Percentiles rank a stretch among this genome's conserved stretches.
phyloP scores from a whole-genome alignment of 1,140 invertebrate species.

The Brachionus rubens region DNA sequence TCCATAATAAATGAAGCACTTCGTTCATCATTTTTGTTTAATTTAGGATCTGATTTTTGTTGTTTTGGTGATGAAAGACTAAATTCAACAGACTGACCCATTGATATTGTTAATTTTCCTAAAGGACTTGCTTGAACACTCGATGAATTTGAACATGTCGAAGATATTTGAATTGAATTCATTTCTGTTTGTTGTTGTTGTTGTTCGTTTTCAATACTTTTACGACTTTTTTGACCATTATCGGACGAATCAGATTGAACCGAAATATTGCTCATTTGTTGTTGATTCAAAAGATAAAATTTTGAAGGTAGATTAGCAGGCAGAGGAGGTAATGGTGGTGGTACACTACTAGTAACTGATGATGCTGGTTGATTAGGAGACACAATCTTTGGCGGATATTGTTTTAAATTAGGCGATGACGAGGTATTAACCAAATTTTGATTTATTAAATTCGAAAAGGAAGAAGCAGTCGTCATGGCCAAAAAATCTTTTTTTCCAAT shows the following conservation, averaged over 20 bases:
- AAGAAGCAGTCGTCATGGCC: too few relatives aligned
- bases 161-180: neutral
- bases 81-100: neutral
- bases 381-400: neutral
- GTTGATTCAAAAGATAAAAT: neutral
- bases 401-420: neutral
- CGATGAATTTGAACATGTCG: neutral
- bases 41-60: neutral
- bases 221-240: neutral
- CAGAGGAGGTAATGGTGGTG: neutral
- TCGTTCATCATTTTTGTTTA: constrained; percentile 28
- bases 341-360: neutral
- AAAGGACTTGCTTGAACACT: constrained; percentile 14
- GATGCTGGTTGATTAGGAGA: neutral
- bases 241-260: neutral
- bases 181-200: too few relatives aligned
- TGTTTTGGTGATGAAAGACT: neutral
- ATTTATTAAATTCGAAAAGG: neutral
- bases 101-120: neutral
- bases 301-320: constrained; percentile 8
- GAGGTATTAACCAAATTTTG: neutral
- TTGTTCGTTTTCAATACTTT: neutral
- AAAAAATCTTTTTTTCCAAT: too few relatives aligned
- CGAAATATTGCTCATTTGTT: neutral
- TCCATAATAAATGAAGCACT: constrained; percentile 41